A percentile compares a stretch with the other conserved stretches of the same genome.
Conservation (phyloP, 2,113 vertebrate species). For the Melierax canorus region DNA sequence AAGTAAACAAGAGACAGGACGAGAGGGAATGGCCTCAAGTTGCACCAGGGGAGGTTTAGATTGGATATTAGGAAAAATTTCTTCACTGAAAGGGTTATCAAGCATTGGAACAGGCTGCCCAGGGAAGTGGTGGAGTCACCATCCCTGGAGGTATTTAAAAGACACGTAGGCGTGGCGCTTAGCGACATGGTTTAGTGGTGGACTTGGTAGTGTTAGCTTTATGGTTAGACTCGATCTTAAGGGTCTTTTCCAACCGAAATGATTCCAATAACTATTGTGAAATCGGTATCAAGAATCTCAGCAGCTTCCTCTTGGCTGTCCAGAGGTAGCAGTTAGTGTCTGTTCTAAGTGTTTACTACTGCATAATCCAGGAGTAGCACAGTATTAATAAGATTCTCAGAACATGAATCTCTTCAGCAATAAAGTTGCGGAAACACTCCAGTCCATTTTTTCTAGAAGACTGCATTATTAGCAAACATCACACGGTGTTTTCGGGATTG, state of each 20-base stretch:
- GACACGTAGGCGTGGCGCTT: rapidly evolving
- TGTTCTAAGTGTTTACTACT: too few relatives aligned
- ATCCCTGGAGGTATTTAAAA: background rate
- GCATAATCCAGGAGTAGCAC: too few relatives aligned
- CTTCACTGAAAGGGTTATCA: background rate
- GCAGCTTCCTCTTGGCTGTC: too few relatives aligned
- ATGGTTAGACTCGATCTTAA: rapidly evolving
- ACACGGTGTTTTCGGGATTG: too few relatives aligned
- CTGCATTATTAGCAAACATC: too few relatives aligned
- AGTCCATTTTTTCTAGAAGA: too few relatives aligned
- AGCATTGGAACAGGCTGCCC: background rate
- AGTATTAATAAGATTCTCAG: too few relatives aligned
- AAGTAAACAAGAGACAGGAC: background rate
- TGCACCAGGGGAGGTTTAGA: background rate
- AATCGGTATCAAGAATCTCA: too few relatives aligned
- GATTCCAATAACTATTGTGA: background rate
- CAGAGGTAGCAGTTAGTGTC: too few relatives aligned
- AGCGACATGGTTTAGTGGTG: background rate
- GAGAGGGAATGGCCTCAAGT: background rate
- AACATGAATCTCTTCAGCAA: too few relatives aligned
- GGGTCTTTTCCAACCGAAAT: background rate
- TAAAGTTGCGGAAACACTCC: too few relatives aligned
- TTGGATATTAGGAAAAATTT: background rate
- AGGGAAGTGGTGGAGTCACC: background rate
- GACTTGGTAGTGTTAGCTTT: background rate